Conservation (phyloP, 2,888 invertebrate species). For the Ichneumoninae sp. region DNA sequence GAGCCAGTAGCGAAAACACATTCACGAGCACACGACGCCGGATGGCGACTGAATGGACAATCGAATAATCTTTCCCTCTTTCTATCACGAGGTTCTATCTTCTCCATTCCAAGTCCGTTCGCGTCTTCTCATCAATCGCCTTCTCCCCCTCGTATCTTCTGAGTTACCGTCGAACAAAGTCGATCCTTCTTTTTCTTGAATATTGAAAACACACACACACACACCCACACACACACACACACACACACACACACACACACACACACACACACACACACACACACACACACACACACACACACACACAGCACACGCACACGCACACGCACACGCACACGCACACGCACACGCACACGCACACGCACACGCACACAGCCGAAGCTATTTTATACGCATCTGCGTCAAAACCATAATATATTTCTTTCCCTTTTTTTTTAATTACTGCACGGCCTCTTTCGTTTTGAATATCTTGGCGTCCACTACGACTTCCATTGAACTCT, state of each 20-base stretch:
- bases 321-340: too few relatives aligned
- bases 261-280: too few relatives aligned
- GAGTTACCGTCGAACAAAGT: conserved; percentile 48
- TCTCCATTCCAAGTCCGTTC: conserved; percentile 40
- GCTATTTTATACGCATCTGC: too few relatives aligned
- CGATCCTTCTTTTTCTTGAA: conserved; percentile 16
- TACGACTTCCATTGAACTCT: neutral
- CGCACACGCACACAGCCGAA: too few relatives aligned
- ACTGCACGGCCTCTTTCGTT: neutral
- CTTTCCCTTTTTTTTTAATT: neutral
- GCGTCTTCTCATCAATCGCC: conserved; percentile 31
- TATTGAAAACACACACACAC: too few relatives aligned
- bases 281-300: too few relatives aligned
- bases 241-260: too few relatives aligned
- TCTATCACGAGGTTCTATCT: conserved; percentile 8
- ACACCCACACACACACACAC: too few relatives aligned
- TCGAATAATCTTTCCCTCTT: conserved; percentile 44
- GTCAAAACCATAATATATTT: neutral
- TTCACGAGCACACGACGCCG: conserved; percentile 41
- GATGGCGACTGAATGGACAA: conserved; percentile 59
- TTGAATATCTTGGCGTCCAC: neutral
- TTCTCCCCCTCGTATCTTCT: conserved; percentile 19
- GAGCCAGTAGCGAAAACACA: conserved; percentile 30
- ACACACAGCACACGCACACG: too few relatives aligned
- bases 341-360: too few relatives aligned